Evolutionary conservation across 2,113 vertebrate genomes (phyloP).

Genomic region (Vidua macroura): DNA sequence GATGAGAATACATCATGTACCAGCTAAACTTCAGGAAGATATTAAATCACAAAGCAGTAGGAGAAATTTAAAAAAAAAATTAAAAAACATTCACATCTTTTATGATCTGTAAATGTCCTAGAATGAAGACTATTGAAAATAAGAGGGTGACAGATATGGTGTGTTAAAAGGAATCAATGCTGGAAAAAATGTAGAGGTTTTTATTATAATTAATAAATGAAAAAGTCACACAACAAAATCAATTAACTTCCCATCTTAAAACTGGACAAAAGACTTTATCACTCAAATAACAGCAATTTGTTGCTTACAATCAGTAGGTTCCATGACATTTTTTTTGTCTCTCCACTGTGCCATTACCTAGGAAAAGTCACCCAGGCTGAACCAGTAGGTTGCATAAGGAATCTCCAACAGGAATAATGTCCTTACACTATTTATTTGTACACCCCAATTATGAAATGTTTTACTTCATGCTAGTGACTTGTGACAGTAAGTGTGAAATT

Average conservation of each 20-base stretch:
- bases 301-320: neutral
- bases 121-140: neutral
- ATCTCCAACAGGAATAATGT: neutral
- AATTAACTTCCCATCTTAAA: neutral
- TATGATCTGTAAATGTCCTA: neutral
- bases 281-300: neutral
- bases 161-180: neutral
- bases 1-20: neutral
- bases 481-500: neutral
- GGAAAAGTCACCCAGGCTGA: neutral
- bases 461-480: neutral
- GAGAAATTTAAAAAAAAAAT: neutral
- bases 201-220: neutral
- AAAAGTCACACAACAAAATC: neutral
- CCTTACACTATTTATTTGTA: neutral
- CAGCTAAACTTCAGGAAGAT: neutral
- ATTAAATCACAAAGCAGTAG: neutral
- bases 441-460: neutral
- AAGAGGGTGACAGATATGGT: neutral
- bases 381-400: neutral
- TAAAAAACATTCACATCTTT: neutral
- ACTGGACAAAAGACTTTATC: neutral
- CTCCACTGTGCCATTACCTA: too few species aligned
- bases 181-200: neutral
- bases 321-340: fast-evolving